Conservation (phyloP, 2,888 invertebrate genomes). For the Eristalis pertinax region DNA sequence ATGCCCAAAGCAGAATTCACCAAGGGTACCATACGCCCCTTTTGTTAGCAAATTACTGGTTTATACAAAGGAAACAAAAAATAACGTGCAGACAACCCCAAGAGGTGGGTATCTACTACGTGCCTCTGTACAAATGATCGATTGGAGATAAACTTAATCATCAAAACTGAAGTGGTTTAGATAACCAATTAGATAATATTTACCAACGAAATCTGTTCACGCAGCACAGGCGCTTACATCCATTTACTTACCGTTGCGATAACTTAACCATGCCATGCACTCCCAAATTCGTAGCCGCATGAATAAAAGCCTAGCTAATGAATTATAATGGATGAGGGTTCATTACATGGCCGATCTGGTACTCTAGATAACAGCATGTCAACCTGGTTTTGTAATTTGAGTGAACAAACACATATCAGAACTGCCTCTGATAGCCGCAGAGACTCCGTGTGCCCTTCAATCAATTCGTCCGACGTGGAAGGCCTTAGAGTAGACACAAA, state of each 20-base stretch:
- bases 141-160: neutral
- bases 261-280: neutral
- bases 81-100: neutral
- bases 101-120: neutral
- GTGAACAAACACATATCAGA: neutral
- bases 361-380: neutral
- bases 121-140: neutral
- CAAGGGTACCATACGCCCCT: neutral
- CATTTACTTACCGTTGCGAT: neutral
- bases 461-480: neutral
- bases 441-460: neutral
- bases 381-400: neutral
- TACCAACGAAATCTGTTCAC: neutral
- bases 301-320: neutral
- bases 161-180: neutral
- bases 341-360: neutral
- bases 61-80: too few relatives aligned
- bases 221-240: neutral
- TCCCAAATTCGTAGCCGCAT: neutral
- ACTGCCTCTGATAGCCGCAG: neutral
- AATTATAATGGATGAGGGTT: neutral
- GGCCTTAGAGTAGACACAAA: neutral
- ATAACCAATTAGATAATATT: neutral
- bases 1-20: neutral
- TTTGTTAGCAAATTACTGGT: neutral